Conservation (phyloP, 2,888 invertebrate genomes). For the Scotopteryx bipunctaria region DNA sequence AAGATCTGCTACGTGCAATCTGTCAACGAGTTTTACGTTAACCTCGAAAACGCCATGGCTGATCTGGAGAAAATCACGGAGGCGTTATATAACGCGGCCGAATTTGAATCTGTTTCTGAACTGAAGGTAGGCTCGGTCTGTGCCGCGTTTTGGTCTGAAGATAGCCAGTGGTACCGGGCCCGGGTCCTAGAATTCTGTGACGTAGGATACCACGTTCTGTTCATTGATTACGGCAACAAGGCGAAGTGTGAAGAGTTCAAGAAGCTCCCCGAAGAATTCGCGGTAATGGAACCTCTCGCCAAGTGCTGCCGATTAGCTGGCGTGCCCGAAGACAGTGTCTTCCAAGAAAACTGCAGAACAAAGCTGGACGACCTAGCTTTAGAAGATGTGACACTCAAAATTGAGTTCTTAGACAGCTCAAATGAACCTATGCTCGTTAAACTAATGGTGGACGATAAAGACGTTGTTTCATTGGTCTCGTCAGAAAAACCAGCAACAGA, state of each 20-base stretch:
- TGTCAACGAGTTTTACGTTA: conserved; percentile 89
- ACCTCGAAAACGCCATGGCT: conserved; percentile 81
- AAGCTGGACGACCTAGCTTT: conserved; percentile 64
- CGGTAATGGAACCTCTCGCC: conserved; percentile 82
- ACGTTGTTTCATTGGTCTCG: conserved; percentile 50
- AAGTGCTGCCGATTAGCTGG: conserved; percentile 84
- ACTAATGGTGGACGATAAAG: conserved; percentile 81
- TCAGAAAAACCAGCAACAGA: conserved; percentile 26
- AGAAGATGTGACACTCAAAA: conserved; percentile 76
- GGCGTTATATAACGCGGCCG: conserved; percentile 76
- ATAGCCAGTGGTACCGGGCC: conserved; percentile 87
- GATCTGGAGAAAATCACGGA: conserved; percentile 85
- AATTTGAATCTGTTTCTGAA: conserved; percentile 77
- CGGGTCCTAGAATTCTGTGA: conserved; percentile 84
- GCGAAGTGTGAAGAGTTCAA: conserved; percentile 84
- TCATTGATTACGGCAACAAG: conserved; percentile 88
- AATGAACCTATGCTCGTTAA: conserved; percentile 84
- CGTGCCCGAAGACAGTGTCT: conserved; percentile 66
- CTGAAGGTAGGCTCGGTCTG: conserved; percentile 84
- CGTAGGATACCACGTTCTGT: conserved; percentile 82
- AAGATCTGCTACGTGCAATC: conserved; percentile 87
- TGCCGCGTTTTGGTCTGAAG: conserved; percentile 86
- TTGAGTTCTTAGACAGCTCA: conserved; percentile 84
- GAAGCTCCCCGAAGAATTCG: conserved; percentile 84
- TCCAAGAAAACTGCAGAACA: conserved; percentile 66